A percentile compares a stretch with the other conserved stretches of the same genome.
phyloP scores from a whole-genome alignment of 2,113 vertebrate genomes.

The Pedionomus torquatus region DNA sequence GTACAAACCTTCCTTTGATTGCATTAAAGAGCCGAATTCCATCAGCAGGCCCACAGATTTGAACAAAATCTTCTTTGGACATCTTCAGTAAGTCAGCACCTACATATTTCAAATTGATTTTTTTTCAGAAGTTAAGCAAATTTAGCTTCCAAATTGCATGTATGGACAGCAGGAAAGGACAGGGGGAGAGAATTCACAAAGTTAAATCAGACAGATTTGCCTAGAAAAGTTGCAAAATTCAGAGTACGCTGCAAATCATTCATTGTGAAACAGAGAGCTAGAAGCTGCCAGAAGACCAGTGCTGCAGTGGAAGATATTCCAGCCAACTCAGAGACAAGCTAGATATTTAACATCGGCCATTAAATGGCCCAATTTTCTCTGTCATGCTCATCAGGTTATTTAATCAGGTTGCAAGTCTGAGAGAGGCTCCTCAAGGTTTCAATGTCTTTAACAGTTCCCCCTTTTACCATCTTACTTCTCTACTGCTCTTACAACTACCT shows the following conservation, averaged over 20 bases:
- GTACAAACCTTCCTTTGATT: constrained; percentile 91
- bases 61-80: constrained; percentile 91
- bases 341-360: not conserved
- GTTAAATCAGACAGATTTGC: not conserved
- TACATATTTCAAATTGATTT: constrained; percentile 64
- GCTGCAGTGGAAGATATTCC: not conserved
- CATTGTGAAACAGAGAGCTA: not conserved
- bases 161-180: not conserved
- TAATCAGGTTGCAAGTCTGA: not conserved
- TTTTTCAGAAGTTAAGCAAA: constrained; percentile 57
- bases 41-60: constrained; percentile 93
- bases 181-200: not conserved
- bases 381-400: not conserved
- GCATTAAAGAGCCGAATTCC: constrained; percentile 95
- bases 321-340: not conserved
- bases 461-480: not conserved
- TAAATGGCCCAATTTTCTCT: not conserved
- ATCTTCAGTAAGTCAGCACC: constrained; percentile 93
- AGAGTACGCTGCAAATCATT: not conserved
- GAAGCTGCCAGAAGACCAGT: not conserved
- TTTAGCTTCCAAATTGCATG: not conserved
- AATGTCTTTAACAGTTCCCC: not conserved
- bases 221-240: not conserved
- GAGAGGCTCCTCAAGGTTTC: not conserved
- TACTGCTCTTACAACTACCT: not conserved